A percentile compares a stretch with the other conserved stretches of the same genome.
Conservation (phyloP, 2,113 vertebrate genomes). For the Glaucomys volans region DNA sequence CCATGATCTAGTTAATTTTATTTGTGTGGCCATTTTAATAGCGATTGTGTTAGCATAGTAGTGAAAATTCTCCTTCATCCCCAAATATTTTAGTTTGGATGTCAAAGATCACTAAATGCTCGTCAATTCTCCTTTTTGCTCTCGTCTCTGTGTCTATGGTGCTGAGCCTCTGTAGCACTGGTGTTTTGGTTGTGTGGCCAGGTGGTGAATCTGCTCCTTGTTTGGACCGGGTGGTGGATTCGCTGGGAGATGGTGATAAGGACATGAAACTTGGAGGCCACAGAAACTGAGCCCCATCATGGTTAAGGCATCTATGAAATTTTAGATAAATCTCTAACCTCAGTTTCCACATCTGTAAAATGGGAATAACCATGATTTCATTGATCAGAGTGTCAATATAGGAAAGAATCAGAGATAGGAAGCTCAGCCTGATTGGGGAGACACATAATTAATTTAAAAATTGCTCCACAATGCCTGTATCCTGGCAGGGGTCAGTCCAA, state of each 20-base stretch:
- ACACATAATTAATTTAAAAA: not conserved
- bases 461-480: not conserved
- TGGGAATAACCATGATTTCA: not conserved
- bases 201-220: not conserved
- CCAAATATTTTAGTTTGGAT: not conserved
- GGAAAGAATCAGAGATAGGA: not conserved
- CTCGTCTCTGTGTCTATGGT: no score
- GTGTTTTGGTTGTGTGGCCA: not conserved
- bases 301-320: not conserved
- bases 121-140: not conserved
- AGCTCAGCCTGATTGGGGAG: not conserved
- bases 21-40: slow-evolving; percentile 45
- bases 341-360: slow-evolving; percentile 25
- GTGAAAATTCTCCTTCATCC: slow-evolving; percentile 13
- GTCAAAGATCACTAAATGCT: not conserved
- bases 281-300: not conserved
- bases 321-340: not conserved
- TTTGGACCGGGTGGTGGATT: not conserved
- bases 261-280: not conserved
- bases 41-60: slow-evolving; percentile 35
- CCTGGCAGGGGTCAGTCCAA: not conserved
- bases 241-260: not conserved
- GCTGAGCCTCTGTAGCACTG: not conserved
- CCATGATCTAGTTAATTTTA: slow-evolving; percentile 43
- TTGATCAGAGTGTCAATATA: not conserved